These are phyloP conservation scores for Heliothis peltigera DNA, from an alignment of 2,888 invertebrate species.

Conservation along the genomic window DNA sequence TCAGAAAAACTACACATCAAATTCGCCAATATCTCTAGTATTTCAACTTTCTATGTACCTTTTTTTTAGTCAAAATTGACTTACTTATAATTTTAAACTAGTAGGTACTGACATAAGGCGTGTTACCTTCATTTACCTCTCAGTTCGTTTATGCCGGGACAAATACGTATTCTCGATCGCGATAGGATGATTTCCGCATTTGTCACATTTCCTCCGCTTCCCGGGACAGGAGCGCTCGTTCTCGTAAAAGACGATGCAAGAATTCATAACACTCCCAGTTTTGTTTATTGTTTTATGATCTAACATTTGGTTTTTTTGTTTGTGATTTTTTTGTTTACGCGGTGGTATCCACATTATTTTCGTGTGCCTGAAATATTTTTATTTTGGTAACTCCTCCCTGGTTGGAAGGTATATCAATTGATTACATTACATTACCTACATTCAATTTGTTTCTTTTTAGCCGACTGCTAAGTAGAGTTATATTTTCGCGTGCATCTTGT, in stretches of 20 bases:
- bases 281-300: constrained; percentile 42
- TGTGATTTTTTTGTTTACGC: neutral
- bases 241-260: constrained; percentile 40
- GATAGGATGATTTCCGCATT: constrained; percentile 63
- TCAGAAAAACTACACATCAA: too few relatives aligned
- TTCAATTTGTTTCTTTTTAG: too few relatives aligned
- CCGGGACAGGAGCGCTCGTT: constrained; percentile 39
- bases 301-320: constrained; percentile 22
- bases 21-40: too few relatives aligned
- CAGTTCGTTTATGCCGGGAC: constrained; percentile 38
- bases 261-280: constrained; percentile 34
- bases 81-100: constrained; percentile 8
- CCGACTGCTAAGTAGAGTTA: too few relatives aligned
- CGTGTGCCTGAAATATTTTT: too few relatives aligned
- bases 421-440: too few relatives aligned
- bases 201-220: constrained; percentile 56
- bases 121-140: constrained; percentile 16
- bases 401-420: too few relatives aligned
- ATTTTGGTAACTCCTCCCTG: too few relatives aligned
- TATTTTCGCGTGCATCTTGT: too few relatives aligned
- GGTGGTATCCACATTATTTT: constrained; percentile 4
- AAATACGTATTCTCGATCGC: constrained; percentile 56
- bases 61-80: too few relatives aligned
- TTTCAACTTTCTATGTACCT: too few relatives aligned
- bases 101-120: constrained; percentile 3